phyloP scores from a whole-genome alignment of 2,113 vertebrate species.

The Atlantisia rogersi region DNA sequence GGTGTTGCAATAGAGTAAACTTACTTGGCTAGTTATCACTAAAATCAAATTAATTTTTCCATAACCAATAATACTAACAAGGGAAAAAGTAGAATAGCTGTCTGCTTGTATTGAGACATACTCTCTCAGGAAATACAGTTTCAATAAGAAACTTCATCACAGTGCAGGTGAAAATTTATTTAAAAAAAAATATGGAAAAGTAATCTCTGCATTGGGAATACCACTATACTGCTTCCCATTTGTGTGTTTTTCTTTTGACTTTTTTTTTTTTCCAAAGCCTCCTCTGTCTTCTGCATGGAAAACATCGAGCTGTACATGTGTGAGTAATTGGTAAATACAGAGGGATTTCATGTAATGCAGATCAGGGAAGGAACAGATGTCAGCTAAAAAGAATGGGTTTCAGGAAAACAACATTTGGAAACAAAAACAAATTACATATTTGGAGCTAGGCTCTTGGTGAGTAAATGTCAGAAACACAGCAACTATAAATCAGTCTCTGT shows the following conservation, averaged over 20 bases:
- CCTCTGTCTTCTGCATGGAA: neutral
- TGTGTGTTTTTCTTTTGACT: neutral
- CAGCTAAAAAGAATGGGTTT: constrained; percentile 11
- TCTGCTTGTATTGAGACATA: neutral
- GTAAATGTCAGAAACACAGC: neutral
- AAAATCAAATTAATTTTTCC: neutral
- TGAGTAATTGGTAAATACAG: neutral
- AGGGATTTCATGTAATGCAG: neutral
- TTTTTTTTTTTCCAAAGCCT: neutral
- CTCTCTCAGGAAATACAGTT: neutral
- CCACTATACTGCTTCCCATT: neutral
- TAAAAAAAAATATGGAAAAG: neutral
- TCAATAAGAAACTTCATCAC: neutral
- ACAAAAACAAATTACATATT: neutral
- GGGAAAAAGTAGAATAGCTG: neutral
- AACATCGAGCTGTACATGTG: neutral
- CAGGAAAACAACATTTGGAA: neutral
- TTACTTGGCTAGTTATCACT: constrained; percentile 16
- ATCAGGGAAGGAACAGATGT: neutral
- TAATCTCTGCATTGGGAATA: neutral
- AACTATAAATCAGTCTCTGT: neutral
- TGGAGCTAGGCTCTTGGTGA: neutral
- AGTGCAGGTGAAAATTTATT: neutral
- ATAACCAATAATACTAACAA: neutral
- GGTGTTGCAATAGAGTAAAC: constrained; percentile 44